These are phyloP conservation scores for Paracanthobrama guichenoti DNA, from an alignment of 2,113 vertebrate genomes.

Conservation along the genomic window DNA sequence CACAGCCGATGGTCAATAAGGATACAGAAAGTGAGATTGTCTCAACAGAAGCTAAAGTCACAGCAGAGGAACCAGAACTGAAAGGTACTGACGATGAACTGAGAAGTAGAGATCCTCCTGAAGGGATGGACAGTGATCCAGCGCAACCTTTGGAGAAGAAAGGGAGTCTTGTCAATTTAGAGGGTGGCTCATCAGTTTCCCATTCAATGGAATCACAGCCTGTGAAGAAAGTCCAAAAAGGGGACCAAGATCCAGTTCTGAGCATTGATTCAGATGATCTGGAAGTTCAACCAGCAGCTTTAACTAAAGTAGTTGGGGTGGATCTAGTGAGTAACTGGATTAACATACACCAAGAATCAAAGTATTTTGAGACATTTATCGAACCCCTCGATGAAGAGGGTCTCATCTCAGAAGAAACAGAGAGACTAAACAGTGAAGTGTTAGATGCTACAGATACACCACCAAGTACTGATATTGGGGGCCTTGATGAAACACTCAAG, in stretches of 20 bases:
- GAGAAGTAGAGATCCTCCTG: constrained; percentile 27
- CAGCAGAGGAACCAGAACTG: constrained; percentile 40
- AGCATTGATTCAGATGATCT: constrained; percentile 38
- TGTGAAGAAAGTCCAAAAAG: background rate
- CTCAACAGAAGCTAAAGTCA: background rate
- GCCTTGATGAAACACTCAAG: constrained; percentile 40
- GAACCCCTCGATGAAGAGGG: constrained; percentile 71
- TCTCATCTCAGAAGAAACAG: constrained; percentile 15
- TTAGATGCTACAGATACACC: background rate
- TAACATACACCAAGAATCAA: constrained; percentile 67
- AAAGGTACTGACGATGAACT: constrained; percentile 23
- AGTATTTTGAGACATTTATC: constrained; percentile 72
- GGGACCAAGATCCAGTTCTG: constrained; percentile 23
- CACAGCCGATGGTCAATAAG: background rate
- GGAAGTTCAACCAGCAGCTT: constrained; percentile 40
- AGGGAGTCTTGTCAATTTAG: constrained; percentile 50
- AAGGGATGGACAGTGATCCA: constrained; percentile 57
- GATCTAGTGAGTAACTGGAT: constrained; percentile 76
- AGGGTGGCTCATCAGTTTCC: constrained; percentile 63
- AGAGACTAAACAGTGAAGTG: background rate
- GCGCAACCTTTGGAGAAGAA: constrained; percentile 55
- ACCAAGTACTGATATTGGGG: constrained; percentile 14
- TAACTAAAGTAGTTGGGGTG: constrained; percentile 49
- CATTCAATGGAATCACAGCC: constrained; percentile 38
- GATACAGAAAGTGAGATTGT: background rate